Evolutionary conservation across 2,888 invertebrate species (phyloP).

Genomic region (Scelioninae gen. 2): DNA sequence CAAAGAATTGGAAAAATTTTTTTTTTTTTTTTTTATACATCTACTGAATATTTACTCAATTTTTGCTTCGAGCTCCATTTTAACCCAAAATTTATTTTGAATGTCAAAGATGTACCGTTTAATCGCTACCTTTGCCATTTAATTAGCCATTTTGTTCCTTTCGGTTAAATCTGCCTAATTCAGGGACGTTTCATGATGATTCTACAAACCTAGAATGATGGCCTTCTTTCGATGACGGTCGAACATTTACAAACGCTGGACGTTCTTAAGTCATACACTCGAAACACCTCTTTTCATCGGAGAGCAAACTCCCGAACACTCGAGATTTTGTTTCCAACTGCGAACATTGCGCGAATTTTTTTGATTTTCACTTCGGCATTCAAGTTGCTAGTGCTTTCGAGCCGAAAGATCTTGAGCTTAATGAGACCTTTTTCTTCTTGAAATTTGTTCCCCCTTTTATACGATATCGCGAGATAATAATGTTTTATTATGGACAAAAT

Average conservation of each 20-base stretch:
- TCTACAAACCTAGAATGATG: conserved; percentile 53
- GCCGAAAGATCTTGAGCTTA: conserved; percentile 46
- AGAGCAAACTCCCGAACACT: conserved; percentile 43
- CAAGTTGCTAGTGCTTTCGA: conserved; percentile 34
- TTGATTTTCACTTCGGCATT: conserved; percentile 51
- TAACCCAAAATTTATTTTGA: no score
- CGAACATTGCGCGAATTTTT: conserved; percentile 36
- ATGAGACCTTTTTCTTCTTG: conserved; percentile 46
- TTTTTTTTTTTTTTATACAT: no score
- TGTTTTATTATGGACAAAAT: conserved; percentile 26
- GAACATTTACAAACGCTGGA: conserved; percentile 44
- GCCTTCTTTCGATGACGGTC: conserved; percentile 50
- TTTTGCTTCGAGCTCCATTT: no score
- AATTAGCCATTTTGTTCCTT: no score
- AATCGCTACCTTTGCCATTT: no score
- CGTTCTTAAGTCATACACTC: conserved; percentile 49
- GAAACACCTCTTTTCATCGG: conserved; percentile 44
- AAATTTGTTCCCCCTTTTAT: conserved; percentile 8
- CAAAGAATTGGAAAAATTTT: no score
- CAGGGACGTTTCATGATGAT: neutral
- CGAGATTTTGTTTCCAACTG: conserved; percentile 53
- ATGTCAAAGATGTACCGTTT: no score
- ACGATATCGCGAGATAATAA: conserved; percentile 11
- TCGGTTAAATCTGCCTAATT: no score
- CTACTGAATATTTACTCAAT: no score